phyloP scores from a whole-genome alignment of 2,888 invertebrate species.

The Polydrusus tereticollis region DNA sequence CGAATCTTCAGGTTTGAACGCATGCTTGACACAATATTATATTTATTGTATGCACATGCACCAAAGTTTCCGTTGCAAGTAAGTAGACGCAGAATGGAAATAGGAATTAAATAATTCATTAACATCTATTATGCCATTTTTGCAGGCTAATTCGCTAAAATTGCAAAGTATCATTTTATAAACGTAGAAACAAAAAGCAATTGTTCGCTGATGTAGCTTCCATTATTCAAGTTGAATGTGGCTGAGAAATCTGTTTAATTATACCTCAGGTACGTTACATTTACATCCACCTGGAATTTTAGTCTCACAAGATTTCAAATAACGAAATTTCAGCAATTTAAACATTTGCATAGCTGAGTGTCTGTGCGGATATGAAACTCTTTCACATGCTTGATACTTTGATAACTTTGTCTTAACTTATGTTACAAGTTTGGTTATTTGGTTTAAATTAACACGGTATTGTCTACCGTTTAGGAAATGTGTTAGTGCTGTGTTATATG shows the following conservation, averaged over 20 bases:
- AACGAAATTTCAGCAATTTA: background rate
- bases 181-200: conserved; percentile 2
- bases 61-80: too few species aligned
- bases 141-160: background rate
- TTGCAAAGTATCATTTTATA: background rate
- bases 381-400: background rate
- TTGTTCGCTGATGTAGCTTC: conserved; percentile 14
- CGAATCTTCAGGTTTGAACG: too few species aligned
- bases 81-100: too few species aligned
- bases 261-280: background rate
- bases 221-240: conserved; percentile 18
- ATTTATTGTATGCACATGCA: too few species aligned
- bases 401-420: background rate
- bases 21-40: too few species aligned
- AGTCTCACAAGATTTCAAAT: background rate
- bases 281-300: conserved; percentile 6
- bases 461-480: background rate
- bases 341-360: background rate
- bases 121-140: background rate
- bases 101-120: background rate
- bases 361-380: background rate
- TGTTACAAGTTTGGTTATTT: background rate
- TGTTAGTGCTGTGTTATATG: background rate
- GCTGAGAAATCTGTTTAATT: conserved; percentile 22
- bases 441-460: background rate